These are phyloP conservation scores for Brienomyrus longianalis DNA, from an alignment of 2,113 vertebrate genomes.

Conservation along the genomic window DNA sequence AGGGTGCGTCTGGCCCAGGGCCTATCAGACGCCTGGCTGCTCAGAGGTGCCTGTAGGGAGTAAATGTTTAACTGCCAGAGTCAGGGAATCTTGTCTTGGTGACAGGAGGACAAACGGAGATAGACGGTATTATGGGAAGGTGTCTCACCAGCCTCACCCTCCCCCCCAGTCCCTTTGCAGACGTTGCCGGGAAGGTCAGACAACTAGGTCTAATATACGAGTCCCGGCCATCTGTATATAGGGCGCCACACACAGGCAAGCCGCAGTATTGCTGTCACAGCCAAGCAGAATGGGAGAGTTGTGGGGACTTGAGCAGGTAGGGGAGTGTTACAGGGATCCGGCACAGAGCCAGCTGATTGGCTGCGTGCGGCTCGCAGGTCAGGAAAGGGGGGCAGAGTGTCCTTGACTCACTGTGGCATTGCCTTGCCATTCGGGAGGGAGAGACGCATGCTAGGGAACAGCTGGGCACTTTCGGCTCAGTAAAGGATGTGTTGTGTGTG, in stretches of 20 bases:
- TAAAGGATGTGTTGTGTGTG: not conserved
- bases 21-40: not conserved
- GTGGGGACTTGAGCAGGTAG: not conserved
- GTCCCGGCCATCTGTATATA: not conserved
- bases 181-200: not conserved
- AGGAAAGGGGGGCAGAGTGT: not conserved
- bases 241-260: not conserved
- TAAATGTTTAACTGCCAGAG: not conserved
- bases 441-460: not conserved
- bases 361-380: not conserved
- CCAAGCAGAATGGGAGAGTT: not conserved
- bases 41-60: not conserved
- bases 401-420: slow-evolving; percentile 4
- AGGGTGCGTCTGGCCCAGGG: not conserved
- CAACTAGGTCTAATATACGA: not conserved
- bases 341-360: not conserved
- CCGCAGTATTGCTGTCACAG: not conserved
- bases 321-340: too few species aligned
- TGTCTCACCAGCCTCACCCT: not conserved
- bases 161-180: not conserved
- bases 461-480: not conserved
- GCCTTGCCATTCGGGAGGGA: not conserved
- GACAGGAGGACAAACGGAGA: not conserved
- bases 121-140: not conserved
- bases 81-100: too few species aligned